A percentile compares a stretch with the other conserved stretches of the same genome.
phyloP scores from a whole-genome alignment of 2,113 vertebrate species.

The Ceyx margarethae region DNA sequence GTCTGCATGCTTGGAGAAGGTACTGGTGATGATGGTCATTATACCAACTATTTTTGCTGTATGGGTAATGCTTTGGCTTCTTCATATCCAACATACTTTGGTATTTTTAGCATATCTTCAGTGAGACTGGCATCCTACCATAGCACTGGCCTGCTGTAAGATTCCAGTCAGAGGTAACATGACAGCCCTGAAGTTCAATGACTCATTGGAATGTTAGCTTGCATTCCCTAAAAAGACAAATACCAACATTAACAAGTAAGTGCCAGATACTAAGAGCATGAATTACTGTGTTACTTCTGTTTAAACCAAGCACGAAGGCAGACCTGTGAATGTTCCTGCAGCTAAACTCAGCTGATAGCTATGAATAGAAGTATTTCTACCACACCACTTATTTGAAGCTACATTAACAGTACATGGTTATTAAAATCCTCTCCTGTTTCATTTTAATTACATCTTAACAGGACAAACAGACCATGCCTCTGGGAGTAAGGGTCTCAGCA shows the following conservation, averaged over 20 bases:
- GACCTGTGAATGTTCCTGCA: not conserved
- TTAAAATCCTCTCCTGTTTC: not conserved
- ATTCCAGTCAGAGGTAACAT: not conserved
- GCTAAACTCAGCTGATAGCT: not conserved
- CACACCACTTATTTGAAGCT: not conserved
- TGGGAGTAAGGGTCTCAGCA: not conserved
- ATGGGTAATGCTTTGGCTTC: slow-evolving; percentile 24
- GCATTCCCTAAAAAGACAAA: not conserved
- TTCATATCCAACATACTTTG: slow-evolving; percentile 4
- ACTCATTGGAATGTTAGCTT: not conserved
- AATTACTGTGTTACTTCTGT: not conserved
- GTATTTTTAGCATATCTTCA: slow-evolving; percentile 55
- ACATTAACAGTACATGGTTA: not conserved
- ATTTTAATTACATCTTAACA: not conserved
- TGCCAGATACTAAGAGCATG: not conserved
- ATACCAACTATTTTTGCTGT: not conserved
- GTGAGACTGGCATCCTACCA: not conserved
- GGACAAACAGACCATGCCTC: not conserved
- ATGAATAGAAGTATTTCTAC: not conserved
- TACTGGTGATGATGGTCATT: not conserved
- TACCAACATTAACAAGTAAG: not conserved
- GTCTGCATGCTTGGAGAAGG: slow-evolving; percentile 15
- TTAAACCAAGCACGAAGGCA: not conserved
- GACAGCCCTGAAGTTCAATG: not conserved
- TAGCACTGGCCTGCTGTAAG: not conserved